Conservation (phyloP, 1,140 invertebrate species). For the Cydia pomonella region DNA sequence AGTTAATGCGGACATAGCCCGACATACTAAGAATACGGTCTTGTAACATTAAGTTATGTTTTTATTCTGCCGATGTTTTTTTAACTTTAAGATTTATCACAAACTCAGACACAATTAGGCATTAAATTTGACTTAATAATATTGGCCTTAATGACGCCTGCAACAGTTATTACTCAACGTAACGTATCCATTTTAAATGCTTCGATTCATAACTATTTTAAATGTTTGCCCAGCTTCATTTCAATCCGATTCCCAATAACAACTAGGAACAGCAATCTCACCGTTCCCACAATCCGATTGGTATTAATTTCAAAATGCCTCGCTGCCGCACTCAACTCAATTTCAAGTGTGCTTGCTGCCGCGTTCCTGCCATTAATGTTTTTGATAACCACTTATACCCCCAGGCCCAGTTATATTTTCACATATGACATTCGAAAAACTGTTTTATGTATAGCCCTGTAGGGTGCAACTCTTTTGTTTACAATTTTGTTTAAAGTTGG, state of each 20-base stretch:
- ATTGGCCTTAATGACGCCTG: too few relatives aligned
- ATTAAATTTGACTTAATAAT: too few relatives aligned
- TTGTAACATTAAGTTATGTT: too few relatives aligned
- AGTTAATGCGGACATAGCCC: too few relatives aligned
- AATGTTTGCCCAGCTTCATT: conserved; percentile 11
- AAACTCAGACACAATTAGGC: too few relatives aligned
- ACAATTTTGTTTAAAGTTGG: conserved; percentile 32
- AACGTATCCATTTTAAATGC: not conserved
- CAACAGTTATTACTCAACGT: too few relatives aligned
- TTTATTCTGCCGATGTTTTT: too few relatives aligned
- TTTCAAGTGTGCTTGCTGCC: conserved; percentile 47
- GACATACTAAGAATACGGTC: too few relatives aligned
- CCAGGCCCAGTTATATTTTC: conserved; percentile 26
- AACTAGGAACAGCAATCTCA: conserved; percentile 1
- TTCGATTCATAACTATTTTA: not conserved
- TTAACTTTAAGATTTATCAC: too few relatives aligned
- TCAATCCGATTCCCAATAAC: conserved; percentile 19
- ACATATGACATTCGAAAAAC: conserved; percentile 28
- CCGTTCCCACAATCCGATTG: conserved; percentile 27
- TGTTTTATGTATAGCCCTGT: conserved; percentile 25
- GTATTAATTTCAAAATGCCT: conserved; percentile 53
- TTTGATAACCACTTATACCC: conserved; percentile 65
- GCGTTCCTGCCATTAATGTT: conserved; percentile 65
- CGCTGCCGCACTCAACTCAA: conserved; percentile 46
- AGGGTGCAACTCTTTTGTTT: not conserved